Base-by-base conservation (phyloP, 1,140 invertebrate genomes). In the Conopomorpha cramerella region DNA sequence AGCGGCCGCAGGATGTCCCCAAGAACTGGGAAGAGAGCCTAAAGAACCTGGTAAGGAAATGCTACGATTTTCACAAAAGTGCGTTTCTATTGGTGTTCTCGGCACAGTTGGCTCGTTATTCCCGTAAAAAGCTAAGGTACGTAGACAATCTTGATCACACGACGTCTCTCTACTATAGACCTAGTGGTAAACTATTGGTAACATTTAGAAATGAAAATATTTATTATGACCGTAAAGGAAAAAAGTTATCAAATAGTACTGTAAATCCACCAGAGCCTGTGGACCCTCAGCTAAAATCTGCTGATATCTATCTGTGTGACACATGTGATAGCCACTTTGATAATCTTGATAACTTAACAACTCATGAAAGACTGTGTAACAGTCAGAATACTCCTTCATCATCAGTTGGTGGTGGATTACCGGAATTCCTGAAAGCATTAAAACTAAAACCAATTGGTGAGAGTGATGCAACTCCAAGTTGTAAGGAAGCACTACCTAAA, bases 191-290 rank as follows among this genome's bases (percentile, higher is more conserved):
- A 42, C 68, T 89, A 13, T 51, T 89, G 30, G 86, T 88, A 1
- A 89, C 86, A 34, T 89, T 89, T 68, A 80, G 86, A 18, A 89
- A 89, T 71, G 86, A 88, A 52, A 88, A 89, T 51, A 81, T 87
- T 73, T 81, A 83, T 25, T 79, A 79, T 46, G 74, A 79, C 35
- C 48, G 46, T 39, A 81, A 82, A 54, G 79, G 81, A 27, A 79
- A 83, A 45, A n/a, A n/a, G n/a, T n/a, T n/a, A n/a, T 80, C 81
- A 32, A 64, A 77, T 1, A 60, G 16, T 3, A 7, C 13, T 7
- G 12, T 14, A 11, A 6, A 7, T 32, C 34, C 34, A 19, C 14
- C 37, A 10, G 51, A 53, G 8, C 27, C 43, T 23, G 39, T 43
- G 13, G 57, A 60, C 16, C 35, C 38, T 10, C 49, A 39, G 18